Base-by-base conservation (phyloP, 2,797 vertebrate species). In the Carcharodon carcharias region DNA sequence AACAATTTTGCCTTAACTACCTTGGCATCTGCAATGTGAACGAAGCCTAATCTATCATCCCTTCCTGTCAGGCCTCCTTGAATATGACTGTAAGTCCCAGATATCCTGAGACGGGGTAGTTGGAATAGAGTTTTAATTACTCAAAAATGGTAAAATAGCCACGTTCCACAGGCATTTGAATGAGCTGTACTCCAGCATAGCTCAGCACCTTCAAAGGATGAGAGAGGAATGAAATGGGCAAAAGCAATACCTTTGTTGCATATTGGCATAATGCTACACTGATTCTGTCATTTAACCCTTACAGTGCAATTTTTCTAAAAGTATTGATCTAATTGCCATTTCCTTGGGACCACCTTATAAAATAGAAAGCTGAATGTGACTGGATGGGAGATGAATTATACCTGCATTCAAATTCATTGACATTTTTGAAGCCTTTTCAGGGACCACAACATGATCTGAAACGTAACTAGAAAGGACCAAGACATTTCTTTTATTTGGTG, bases 1-100 rank as follows among this genome's bases (percentile, higher is more conserved):
- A 96, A 67, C 11, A 35, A n/a, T 96, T n/a, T 3, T 96, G 40
- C 94, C 96, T 96, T 97, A 96, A 96, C 96, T 97, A 89, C 88
- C 96, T 11, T 88, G 16, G 26, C 2, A 11, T 93, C 56, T 95
- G 94, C 67, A 89, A 96, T 95, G 67, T 95, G 69, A 77, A 77
- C 67, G 94, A 95, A 77, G 69, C 26, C 69, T 77, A 95, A 95
- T 95, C 94, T 56, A 69, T 95, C 69, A 54, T 56, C 26, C 67
- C 69, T 50, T 95, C 69, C 31, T 95, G 40, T 95, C 69, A 95
- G 94, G 31, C 50, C 45, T 95, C 31, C 50, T 21, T 73, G 50
- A 56, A 56, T 71, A 56, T 50, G 40, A 73, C 69, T 95, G 50
- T 56, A 8, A 73, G 14, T 67, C 67, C 69, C 40, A 8, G 69